Evolutionary conservation across 2,113 vertebrate genomes (phyloP).

Genomic region (Candoia aspera): DNA sequence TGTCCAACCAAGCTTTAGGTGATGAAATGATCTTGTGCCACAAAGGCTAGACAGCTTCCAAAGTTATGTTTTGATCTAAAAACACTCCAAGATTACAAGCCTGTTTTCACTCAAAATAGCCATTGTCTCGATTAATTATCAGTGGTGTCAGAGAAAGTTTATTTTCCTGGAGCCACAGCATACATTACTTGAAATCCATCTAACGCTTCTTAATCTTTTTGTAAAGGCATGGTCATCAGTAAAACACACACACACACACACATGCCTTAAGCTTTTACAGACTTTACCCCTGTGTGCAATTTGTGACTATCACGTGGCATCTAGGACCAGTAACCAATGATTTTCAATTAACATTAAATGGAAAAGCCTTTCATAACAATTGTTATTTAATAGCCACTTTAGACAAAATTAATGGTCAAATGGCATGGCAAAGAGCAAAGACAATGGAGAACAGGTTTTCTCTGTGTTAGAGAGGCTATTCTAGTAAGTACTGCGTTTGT

Average conservation of each 20-base stretch:
- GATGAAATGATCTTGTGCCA: background rate
- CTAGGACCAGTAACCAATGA: constrained; percentile 47
- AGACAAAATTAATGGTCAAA: constrained; percentile 68
- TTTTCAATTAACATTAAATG: constrained; percentile 67
- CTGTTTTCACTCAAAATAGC: background rate
- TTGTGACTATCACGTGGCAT: constrained; percentile 29
- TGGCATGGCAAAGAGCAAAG: background rate
- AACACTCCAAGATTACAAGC: background rate
- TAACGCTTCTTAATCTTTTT: background rate
- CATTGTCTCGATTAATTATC: background rate
- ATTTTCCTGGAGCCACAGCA: background rate
- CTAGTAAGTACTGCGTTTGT: background rate
- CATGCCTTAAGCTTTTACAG: background rate
- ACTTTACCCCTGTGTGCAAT: constrained; percentile 13
- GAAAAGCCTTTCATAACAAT: constrained; percentile 59
- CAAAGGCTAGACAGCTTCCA: background rate
- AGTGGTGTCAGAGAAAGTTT: background rate
- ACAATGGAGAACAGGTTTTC: background rate
- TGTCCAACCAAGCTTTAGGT: background rate
- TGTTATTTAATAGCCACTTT: constrained; percentile 39
- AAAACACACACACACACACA: background rate
- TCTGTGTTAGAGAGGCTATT: background rate
- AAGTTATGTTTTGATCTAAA: background rate
- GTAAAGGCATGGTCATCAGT: background rate
- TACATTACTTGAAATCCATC: background rate